Evolutionary conservation across 2,888 invertebrate species (phyloP).

Genomic region (Drosophila buzzatii): DNA sequence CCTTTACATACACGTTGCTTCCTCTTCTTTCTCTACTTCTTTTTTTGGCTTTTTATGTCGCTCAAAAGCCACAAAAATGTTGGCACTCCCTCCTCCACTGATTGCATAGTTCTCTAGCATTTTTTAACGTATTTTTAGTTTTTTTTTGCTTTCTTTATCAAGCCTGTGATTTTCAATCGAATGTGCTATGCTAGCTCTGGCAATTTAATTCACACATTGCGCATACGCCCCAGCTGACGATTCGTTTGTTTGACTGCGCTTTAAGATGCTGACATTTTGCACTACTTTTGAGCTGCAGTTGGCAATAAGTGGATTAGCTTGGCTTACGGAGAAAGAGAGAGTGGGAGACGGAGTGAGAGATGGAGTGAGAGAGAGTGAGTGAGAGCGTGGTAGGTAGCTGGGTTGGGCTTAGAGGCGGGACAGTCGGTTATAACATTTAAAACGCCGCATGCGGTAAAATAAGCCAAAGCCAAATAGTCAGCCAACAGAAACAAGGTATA

Average conservation of each 20-base stretch:
- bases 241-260: slow-evolving; percentile 7
- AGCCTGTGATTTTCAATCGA: slow-evolving; percentile 52
- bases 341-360: not conserved
- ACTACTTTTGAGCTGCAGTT: slow-evolving; percentile 53
- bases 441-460: slow-evolving; percentile 62
- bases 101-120: slow-evolving; percentile 46
- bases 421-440: slow-evolving; percentile 30
- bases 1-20: slow-evolving; percentile 27
- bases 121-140: slow-evolving; percentile 9
- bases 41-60: not conserved
- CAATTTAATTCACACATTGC: slow-evolving; percentile 45
- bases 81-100: slow-evolving; percentile 51
- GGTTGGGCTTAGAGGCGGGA: not conserved
- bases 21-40: not conserved
- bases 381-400: not conserved
- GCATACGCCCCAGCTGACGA: slow-evolving; percentile 27
- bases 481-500: slow-evolving; percentile 23
- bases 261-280: slow-evolving; percentile 53
- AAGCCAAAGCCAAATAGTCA: slow-evolving; percentile 46
- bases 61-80: slow-evolving; percentile 61
- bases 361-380: not conserved
- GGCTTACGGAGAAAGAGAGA: slow-evolving; percentile 32
- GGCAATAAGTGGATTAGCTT: slow-evolving; percentile 72
- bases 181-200: slow-evolving; percentile 14
- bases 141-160: not conserved